A percentile compares a stretch with the other conserved stretches of the same genome.
These are phyloP conservation scores for Diplolepis rosae DNA, from an alignment of 2,888 invertebrate genomes.

Conservation along the genomic window DNA sequence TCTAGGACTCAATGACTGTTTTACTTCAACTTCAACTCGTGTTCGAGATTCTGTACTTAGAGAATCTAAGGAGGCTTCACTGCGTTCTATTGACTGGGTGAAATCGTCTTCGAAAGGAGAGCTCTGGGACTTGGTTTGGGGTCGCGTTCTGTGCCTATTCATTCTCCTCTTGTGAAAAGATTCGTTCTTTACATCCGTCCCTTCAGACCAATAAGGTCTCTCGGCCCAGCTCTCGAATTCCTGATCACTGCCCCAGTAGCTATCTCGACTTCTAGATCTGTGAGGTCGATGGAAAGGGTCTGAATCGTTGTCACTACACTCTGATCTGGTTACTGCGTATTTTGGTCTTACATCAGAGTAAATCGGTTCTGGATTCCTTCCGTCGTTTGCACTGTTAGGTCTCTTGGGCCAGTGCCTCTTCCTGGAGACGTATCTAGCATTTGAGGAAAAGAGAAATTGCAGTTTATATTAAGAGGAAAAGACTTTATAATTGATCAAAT, in stretches of 20 bases:
- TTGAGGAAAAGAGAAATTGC: not conserved
- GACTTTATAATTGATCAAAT: not conserved
- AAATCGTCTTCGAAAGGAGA: slow-evolving; percentile 80
- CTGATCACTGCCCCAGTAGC: slow-evolving; percentile 71
- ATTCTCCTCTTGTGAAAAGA: slow-evolving; percentile 67
- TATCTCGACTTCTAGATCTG: slow-evolving; percentile 69
- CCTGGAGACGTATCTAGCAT: slow-evolving; percentile 59
- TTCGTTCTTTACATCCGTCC: slow-evolving; percentile 65
- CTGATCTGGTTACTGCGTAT: slow-evolving; percentile 69
- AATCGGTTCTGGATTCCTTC: slow-evolving; percentile 63
- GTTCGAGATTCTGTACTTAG: slow-evolving; percentile 58
- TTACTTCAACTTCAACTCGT: slow-evolving; percentile 54
- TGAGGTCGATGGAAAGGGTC: slow-evolving; percentile 68
- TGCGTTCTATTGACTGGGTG: slow-evolving; percentile 74
- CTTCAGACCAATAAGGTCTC: slow-evolving; percentile 69
- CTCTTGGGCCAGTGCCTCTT: slow-evolving; percentile 70
- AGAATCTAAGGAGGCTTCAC: slow-evolving; percentile 60
- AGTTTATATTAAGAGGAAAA: not conserved
- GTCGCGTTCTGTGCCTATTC: slow-evolving; percentile 63
- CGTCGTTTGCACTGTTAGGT: slow-evolving; percentile 71
- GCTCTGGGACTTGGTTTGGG: slow-evolving; percentile 66
- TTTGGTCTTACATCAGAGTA: slow-evolving; percentile 65
- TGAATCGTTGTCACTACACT: slow-evolving; percentile 70
- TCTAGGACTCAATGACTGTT: slow-evolving; percentile 58
- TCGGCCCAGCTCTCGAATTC: slow-evolving; percentile 71